Evolutionary conservation across 2,888 invertebrate species (phyloP), one percentile per base, ranked within the genome.

Genomic region (Aspidiotus destructor): DNA sequence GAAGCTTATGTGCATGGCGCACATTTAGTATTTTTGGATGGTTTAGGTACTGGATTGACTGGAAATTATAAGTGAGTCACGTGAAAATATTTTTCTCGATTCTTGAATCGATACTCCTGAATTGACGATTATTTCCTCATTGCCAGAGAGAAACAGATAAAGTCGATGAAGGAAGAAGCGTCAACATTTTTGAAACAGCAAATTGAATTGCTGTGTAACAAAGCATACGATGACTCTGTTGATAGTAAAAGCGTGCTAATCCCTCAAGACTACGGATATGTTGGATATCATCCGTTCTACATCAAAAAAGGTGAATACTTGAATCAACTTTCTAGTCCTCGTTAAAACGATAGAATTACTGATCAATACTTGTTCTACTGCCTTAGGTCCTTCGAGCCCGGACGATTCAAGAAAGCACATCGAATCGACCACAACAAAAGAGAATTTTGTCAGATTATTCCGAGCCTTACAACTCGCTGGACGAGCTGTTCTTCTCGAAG

Each of bases 401-500:
- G 28, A 28, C 28, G 28, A 28, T 28, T 28, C 28, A 28, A 28
- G 5, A 28, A 28, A 28, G 28, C 28, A 28, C 28, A 5, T 92
- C 74, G 82, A 85, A 65, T 87, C 89, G 0, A 87, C 87, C 0
- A 91, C 89, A 0, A 89, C 90, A 0, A 84, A 85, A 61, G 80
- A 83, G 28, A 99, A 99, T 78, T 85, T 89, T 0, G 80, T 92
- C 71, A 84, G 95, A 70, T 77, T 99, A 10, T 78, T 99, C 53
- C 83, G 98, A 70, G 96, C 91, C 0, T 80, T 99, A 74, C 92
- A 95, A 75, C 78, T 97, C 70, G 74, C 75, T 5, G 88, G 89
- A 71, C 92, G 95, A 77, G 94, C 98, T 0, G 86, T 99, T 70
- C 82, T 99, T 67, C 79, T 99, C 16, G 99, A 99, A 81, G 99